Evolutionary conservation across 2,797 vertebrate species (phyloP), one percentile per base, ranked within the genome.

Genomic region (Pteronotus mesoamericanus): DNA sequence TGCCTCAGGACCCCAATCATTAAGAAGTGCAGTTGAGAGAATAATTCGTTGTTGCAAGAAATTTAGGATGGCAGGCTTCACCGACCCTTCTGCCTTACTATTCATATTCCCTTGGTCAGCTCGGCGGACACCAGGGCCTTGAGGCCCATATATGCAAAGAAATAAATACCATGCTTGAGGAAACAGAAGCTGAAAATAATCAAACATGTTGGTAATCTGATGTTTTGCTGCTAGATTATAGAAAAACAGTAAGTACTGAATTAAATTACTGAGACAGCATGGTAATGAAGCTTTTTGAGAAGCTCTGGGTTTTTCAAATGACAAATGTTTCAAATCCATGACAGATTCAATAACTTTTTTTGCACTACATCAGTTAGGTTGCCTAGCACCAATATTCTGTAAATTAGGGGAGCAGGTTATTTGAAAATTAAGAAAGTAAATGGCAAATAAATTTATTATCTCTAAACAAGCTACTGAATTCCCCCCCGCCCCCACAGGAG

Each of bases 171-270:
- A 96, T 80, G 91, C 93, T 94, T 92, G 89, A 97, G 91, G 97
- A 98, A 97, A 96, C 96, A 97, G 97, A 97, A 98, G 97, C 96
- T 0, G 34, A 96, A 97, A 97, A 97, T 97, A 96, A 97, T 90
- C 94, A 94, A 95, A 88, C 3, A 29, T 88, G 94, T 98, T 95
- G 96, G 94, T 97, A 98, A 97, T 96, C 95, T 97, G 97, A 97
- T 97, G 96, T 96, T 97, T 96, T 97, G 93, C 96, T 68, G 92
- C 92, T 97, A 98, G 97, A 96, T 95, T 97, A 97, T 96, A 97
- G 97, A 97, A 98, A 98, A 97, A 95, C 94, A 98, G 96, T 96
- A 95, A 97, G 95, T 95, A 89, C 97, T 97, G 97, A 98, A 97
- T 97, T 94, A 96, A 97, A 96, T 97, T 95, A 97, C 91, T 1